Percentiles rank a stretch among this genome's conserved stretches.
phyloP scores from a whole-genome alignment of 1,140 invertebrate genomes.

The Andricus grossulariae region DNA sequence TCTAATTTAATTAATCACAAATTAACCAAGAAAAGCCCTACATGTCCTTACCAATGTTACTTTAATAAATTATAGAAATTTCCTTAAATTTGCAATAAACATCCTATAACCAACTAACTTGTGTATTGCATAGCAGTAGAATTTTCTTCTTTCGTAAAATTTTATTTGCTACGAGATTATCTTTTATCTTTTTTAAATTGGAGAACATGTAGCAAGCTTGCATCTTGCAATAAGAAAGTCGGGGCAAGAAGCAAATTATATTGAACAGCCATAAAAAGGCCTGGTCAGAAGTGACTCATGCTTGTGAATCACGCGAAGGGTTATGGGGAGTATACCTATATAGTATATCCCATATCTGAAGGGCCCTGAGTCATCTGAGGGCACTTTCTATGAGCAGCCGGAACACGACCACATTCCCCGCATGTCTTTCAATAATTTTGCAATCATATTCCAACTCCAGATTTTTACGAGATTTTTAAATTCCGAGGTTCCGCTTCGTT shows the following conservation, averaged over 20 bases:
- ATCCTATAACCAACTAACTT: too few species aligned
- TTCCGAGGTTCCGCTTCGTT: neutral
- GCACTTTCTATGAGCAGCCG: neutral
- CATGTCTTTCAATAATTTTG: conserved; percentile 17
- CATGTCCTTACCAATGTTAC: too few species aligned
- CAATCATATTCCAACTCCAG: neutral
- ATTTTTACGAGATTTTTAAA: neutral
- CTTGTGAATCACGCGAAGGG: conserved; percentile 7
- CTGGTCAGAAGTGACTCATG: neutral
- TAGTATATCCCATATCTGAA: neutral
- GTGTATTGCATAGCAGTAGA: too few species aligned
- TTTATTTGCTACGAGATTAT: neutral
- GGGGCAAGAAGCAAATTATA: neutral
- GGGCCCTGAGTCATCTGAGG: neutral
- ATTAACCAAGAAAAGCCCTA: too few species aligned
- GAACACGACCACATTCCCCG: neutral
- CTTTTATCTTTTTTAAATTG: too few species aligned
- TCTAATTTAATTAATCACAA: too few species aligned
- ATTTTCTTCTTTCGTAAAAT: neutral
- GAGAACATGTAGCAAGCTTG: too few species aligned
- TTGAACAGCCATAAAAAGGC: neutral
- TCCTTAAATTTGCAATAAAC: too few species aligned
- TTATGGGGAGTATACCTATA: neutral
- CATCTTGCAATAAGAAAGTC: too few species aligned
- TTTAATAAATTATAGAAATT: too few species aligned